Evolutionary conservation across 2,888 invertebrate genomes (phyloP), one percentile per base, ranked within the genome.

Genomic region (Perithous albicinctus): DNA sequence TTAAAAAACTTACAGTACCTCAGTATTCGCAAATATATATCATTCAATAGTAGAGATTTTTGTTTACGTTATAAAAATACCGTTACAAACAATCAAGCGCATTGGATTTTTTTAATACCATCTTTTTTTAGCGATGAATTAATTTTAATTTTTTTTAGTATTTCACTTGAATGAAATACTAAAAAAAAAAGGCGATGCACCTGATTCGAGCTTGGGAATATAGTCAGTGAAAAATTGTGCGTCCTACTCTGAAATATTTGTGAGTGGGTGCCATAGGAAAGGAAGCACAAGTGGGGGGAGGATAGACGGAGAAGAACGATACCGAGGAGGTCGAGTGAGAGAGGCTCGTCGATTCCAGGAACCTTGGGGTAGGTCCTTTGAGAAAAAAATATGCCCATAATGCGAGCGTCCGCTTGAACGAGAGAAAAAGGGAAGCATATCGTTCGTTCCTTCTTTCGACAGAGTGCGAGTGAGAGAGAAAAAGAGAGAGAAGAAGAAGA

Each of bases 351-450:
- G 88, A 85, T 91, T 91, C 91, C 86, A 63, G 80, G 90, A 91
- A 91, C 86, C 88, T 86, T 89, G 89, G 90, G 89, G 88, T 89
- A 90, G 89, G 89, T 90, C 90, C 85, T 87, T 88, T 88, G 79
- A 81, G 79, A 81, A 70, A 72, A 82, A 61, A 78, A 89, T 88
- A 85, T 85, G 77, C 59, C 80, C 85, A 85, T 87, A 87, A 86
- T 86, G 85, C 86, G 84, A 78, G 84, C 87, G 79, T 83, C 80
- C 84, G 85, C 87, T 88, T 88, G 81, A 79, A 56, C 66, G 64
- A 54, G 51, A 70, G 64, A 64, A 64, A 73, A 77, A 59, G 73
- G 67, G 51, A 48, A 78, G 76, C 59, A 32, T 23, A 20, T 20
- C 18, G 51, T 10, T 59, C 59, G 35, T 59, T 18, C 15, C 32